Percentiles rank a stretch among this genome's conserved stretches.
These are phyloP conservation scores for Drosophila bifasciata DNA, from an alignment of 1,140 invertebrate species.

Conservation along the genomic window DNA sequence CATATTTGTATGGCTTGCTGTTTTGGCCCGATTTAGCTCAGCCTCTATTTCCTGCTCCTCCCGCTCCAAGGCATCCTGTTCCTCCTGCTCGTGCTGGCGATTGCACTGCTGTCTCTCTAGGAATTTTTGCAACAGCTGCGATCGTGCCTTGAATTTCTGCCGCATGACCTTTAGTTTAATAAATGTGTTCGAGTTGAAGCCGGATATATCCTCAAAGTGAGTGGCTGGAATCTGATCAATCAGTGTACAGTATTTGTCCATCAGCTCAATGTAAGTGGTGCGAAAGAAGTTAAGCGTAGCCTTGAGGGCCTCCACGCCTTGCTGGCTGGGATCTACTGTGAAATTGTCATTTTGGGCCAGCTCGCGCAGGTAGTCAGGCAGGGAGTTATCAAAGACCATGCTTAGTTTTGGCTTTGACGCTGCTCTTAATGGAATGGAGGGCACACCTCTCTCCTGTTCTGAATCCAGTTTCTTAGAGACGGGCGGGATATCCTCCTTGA, in stretches of 20 bases:
- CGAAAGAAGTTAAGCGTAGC: conserved; percentile 51
- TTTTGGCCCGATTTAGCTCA: conserved; percentile 22
- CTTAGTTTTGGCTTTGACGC: conserved; percentile 50
- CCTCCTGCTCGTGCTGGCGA: conserved; percentile 10
- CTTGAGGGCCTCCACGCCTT: conserved; percentile 41
- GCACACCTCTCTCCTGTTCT: not conserved
- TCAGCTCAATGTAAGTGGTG: conserved; percentile 64
- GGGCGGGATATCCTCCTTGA: not conserved
- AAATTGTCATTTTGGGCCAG: conserved; percentile 68
- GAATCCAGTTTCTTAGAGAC: conserved; percentile 3
- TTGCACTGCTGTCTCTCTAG: conserved; percentile 48
- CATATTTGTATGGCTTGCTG: too few relatives aligned
- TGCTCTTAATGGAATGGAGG: not conserved
- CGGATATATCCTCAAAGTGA: conserved; percentile 67
- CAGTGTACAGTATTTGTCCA: conserved; percentile 78
- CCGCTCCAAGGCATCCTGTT: conserved; percentile 38
- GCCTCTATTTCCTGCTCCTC: conserved; percentile 56
- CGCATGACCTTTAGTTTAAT: conserved; percentile 75
- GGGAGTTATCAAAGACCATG: conserved; percentile 68
- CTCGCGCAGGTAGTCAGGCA: conserved; percentile 63
- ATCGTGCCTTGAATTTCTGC: conserved; percentile 78
- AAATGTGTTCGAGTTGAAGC: conserved; percentile 73
- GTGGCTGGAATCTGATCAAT: conserved; percentile 78
- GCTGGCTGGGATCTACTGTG: conserved; percentile 49
- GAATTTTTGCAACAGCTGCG: conserved; percentile 59